Percentiles rank a stretch among this genome's conserved stretches.
Conservation (phyloP, 2,113 vertebrate species). For the Catharus fuscescens region DNA sequence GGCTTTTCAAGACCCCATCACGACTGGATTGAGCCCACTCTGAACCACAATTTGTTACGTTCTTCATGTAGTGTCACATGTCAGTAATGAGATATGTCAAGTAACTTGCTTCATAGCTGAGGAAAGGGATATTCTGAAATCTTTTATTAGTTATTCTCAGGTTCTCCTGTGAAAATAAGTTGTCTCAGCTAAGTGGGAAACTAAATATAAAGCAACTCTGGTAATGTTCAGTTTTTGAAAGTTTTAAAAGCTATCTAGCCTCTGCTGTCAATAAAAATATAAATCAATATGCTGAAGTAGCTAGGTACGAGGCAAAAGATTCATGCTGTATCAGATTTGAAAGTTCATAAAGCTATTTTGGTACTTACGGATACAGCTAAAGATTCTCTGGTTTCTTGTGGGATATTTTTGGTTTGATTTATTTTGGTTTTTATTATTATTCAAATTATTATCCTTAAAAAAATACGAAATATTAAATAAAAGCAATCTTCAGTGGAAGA, state of each 20-base stretch:
- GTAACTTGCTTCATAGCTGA: not conserved
- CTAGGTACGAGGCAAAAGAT: not conserved
- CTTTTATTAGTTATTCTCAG: not conserved
- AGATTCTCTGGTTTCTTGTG: not conserved
- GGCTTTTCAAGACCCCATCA: not conserved
- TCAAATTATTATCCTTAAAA: not conserved
- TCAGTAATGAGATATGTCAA: not conserved
- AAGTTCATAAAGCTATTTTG: not conserved
- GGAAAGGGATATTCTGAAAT: not conserved
- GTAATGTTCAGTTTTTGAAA: not conserved
- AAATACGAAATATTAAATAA: not conserved
- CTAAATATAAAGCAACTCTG: not conserved
- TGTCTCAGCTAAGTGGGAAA: not conserved
- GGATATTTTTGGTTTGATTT: not conserved
- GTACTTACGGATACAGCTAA: not conserved
- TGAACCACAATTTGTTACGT: not conserved
- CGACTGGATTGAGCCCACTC: fast-evolving
- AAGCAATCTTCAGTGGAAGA: not conserved
- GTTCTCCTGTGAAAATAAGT: not conserved
- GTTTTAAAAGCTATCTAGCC: not conserved
- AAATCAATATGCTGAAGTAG: not conserved
- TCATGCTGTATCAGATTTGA: not conserved
- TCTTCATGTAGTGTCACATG: not conserved
- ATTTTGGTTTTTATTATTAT: not conserved
- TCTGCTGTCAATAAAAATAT: not conserved